Conservation (phyloP, 1,140 invertebrate species). For the Mylabris phalerata region DNA sequence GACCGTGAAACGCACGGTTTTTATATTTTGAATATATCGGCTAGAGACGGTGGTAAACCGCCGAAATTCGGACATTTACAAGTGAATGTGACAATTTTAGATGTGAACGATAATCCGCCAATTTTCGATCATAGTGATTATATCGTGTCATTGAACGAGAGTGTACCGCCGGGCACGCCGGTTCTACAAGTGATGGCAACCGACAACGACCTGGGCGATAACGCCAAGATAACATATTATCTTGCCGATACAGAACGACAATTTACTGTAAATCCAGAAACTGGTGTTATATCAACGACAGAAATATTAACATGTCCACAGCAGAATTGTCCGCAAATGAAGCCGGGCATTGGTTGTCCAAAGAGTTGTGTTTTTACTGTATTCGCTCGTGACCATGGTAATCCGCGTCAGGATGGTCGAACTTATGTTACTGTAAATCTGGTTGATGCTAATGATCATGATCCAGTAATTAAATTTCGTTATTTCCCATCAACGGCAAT, state of each 20-base stretch:
- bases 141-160: conserved; percentile 86
- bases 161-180: conserved; percentile 74
- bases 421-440: conserved; percentile 93
- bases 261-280: conserved; percentile 83
- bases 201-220: conserved; percentile 86
- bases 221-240: conserved; percentile 87
- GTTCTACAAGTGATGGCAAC: conserved; percentile 86
- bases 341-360: conserved; percentile 56
- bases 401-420: conserved; percentile 80
- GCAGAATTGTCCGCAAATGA: conserved; percentile 52
- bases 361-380: conserved; percentile 93
- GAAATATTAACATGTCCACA: conserved; percentile 74
- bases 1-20: conserved; percentile 79
- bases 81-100: conserved; percentile 85
- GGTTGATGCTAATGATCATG: conserved; percentile 90
- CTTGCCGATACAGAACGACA: conserved; percentile 76
- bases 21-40: conserved; percentile 85
- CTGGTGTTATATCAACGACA: conserved; percentile 74
- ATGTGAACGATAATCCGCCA: conserved; percentile 93
- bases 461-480: conserved; percentile 83
- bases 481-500: conserved; percentile 78
- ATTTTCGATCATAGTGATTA: conserved; percentile 91
- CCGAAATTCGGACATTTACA: conserved; percentile 74
- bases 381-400: conserved; percentile 86
- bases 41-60: conserved; percentile 75